Evolutionary conservation across 2,113 vertebrate genomes (phyloP).

Genomic region (Chamaea fasciata): DNA sequence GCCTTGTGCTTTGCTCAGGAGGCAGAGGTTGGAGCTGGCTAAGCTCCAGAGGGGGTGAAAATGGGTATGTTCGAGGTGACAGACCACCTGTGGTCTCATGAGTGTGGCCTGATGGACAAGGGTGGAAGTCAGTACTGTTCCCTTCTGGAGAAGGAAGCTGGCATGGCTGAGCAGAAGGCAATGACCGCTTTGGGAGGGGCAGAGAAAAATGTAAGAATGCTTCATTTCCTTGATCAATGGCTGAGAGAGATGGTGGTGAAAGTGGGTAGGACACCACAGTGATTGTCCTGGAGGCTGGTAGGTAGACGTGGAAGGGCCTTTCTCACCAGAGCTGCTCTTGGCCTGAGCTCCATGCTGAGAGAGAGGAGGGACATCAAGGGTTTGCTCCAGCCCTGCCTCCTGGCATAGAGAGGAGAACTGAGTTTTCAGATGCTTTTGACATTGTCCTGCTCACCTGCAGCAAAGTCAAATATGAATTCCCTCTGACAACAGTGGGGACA

Average conservation of each 20-base stretch:
- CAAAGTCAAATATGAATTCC: neutral
- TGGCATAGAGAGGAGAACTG: neutral
- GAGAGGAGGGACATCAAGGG: neutral
- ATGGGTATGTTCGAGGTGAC: neutral
- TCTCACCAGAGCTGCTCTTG: neutral
- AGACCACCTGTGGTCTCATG: accelerated
- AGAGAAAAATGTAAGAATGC: neutral
- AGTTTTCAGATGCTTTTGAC: neutral
- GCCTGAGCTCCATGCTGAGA: neutral
- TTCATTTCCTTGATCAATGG: neutral
- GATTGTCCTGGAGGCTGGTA: neutral
- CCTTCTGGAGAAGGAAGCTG: neutral
- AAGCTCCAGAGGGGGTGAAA: neutral
- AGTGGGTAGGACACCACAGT: neutral
- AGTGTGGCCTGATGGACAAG: neutral
- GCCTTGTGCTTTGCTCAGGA: neutral
- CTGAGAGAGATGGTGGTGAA: neutral
- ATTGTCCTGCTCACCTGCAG: neutral
- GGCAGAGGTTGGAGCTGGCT: neutral
- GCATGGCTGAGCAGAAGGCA: accelerated
- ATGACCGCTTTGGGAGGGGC: neutral
- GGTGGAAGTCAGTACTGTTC: neutral
- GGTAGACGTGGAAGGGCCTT: neutral
- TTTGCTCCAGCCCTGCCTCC: neutral
- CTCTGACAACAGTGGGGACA: neutral